These are phyloP conservation scores for Oophaga sylvatica DNA, from an alignment of 2,797 vertebrate species.

Conservation along the genomic window DNA sequence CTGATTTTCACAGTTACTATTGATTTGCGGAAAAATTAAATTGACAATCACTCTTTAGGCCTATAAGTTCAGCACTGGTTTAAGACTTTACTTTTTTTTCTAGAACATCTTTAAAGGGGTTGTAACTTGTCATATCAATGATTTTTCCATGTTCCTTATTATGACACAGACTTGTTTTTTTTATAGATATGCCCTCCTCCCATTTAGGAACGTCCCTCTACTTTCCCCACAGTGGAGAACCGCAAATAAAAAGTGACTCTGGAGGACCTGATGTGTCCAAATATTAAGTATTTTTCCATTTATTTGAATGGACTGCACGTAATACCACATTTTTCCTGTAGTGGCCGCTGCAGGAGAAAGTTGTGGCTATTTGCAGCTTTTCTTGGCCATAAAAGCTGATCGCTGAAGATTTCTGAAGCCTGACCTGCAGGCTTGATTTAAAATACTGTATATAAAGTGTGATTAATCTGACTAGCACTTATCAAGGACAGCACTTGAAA, in stretches of 20 bases:
- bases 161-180: too few relatives aligned
- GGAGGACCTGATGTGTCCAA: neutral
- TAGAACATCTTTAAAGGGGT: neutral
- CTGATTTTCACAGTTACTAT: too few relatives aligned
- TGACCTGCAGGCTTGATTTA: neutral
- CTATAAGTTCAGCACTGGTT: too few relatives aligned
- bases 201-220: neutral
- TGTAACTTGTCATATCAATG: neutral
- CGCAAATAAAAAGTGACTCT: neutral
- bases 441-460: neutral
- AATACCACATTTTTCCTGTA: neutral
- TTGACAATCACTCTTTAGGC: too few relatives aligned
- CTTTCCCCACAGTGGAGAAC: neutral
- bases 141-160: too few relatives aligned
- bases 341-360: neutral
- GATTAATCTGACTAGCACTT: neutral
- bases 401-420: neutral
- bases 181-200: neutral
- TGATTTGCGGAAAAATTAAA: too few relatives aligned
- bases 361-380: neutral
- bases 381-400: neutral
- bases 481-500: constrained; percentile 13
- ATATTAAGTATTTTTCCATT: neutral
- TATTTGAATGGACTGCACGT: neutral
- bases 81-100: too few relatives aligned